Evolutionary conservation across 2,113 vertebrate genomes (phyloP).

Genomic region (Trogon surrucura): DNA sequence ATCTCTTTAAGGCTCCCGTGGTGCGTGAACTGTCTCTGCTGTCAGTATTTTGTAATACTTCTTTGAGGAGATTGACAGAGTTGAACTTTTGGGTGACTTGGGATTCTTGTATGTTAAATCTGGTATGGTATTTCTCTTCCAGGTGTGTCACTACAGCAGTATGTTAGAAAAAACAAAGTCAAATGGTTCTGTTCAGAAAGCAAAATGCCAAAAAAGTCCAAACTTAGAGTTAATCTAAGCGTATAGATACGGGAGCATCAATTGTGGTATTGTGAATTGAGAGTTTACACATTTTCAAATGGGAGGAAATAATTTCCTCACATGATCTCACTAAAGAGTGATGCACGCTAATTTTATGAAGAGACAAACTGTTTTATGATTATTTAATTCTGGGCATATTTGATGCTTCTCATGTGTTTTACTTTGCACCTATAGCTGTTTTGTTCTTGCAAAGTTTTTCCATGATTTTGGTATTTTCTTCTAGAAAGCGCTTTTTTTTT

Average conservation of each 20-base stretch:
- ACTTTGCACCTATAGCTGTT: neutral
- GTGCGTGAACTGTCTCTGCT: neutral
- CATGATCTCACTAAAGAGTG: neutral
- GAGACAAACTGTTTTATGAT: neutral
- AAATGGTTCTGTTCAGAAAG: neutral
- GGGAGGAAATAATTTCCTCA: neutral
- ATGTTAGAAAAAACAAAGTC: neutral
- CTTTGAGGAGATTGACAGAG: conserved; percentile 3
- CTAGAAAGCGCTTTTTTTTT: neutral
- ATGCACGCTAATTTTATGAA: neutral
- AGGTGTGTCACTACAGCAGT: neutral
- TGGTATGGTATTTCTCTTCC: neutral
- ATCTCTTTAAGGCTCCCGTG: neutral
- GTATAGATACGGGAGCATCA: neutral
- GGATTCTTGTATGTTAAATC: conserved; percentile 36
- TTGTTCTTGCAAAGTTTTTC: neutral
- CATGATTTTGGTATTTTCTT: neutral
- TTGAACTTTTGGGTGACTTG: conserved; percentile 19
- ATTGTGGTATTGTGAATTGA: neutral
- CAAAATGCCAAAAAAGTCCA: neutral
- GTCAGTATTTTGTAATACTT: neutral
- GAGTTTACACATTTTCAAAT: neutral
- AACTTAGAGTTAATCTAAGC: neutral
- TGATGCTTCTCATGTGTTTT: neutral
- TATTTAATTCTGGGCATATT: neutral